Evolutionary conservation across 2,888 invertebrate species (phyloP), one percentile per base, ranked within the genome.

Genomic region (Drosophila leonis): DNA sequence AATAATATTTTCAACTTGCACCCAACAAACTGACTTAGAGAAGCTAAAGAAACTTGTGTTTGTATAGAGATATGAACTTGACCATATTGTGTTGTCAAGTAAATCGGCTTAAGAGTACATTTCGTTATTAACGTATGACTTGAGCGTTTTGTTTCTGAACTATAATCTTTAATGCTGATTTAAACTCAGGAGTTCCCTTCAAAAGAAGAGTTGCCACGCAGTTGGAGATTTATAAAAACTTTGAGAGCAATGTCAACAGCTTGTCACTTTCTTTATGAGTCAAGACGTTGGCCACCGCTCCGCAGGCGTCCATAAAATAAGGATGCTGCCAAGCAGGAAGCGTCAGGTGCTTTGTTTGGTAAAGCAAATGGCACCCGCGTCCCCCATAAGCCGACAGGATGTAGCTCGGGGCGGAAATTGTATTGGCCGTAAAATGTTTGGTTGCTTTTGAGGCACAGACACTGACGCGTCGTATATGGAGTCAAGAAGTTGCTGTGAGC

Each of bases 371-470:
- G 59, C 76, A 73, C 73, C 76, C 76, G 59, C 60, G 63, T 69
- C 54, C 71, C 72, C 72, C 77, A 66, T 80, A 72, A 72, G 44
- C 39, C 64, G 62, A 44, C 60, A 61, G 65, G 62, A 68, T 51
- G 67, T 55, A n/a, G 62, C 82, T 27, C 29, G 46, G 52, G 66
- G 59, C 82, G 80, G 73, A 79, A 76, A 82, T 82, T 82, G 71
- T 81, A 61, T 80, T 80, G 74, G 65, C 71, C 67, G 71, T 80
- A 76, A 80, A 82, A 68, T 82, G 79, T 65, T 76, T 80, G 78
- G 59, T 65, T 62, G 67, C 67, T 56, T 46, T 39, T 41, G 39
- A 12, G 48, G 41, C 18, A 33, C 49, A 49, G 49, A 33, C 39
- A 60, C 44, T 57, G 54, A 59, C 59, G 46, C 55, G 42, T 6